Percentiles rank a stretch among this genome's conserved stretches.
These are phyloP conservation scores for Drymonia ruficornis DNA, from an alignment of 2,888 invertebrate genomes.

Conservation along the genomic window DNA sequence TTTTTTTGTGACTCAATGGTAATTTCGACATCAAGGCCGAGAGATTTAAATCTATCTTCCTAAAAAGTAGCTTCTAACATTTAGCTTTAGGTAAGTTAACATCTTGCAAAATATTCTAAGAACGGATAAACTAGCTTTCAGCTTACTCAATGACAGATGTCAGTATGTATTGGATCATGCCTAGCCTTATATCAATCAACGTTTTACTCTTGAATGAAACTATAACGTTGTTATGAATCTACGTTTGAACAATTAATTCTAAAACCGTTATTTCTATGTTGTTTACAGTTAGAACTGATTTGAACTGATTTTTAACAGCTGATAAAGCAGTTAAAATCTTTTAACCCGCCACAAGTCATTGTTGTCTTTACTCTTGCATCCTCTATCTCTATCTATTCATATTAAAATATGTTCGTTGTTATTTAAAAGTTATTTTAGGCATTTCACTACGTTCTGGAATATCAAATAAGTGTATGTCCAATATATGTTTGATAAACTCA, in stretches of 20 bases:
- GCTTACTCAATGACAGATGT: background rate
- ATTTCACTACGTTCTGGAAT: no score
- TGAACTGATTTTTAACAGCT: no score
- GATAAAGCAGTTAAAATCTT: background rate
- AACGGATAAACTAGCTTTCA: background rate
- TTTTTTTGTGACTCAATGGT: background rate
- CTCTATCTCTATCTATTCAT: background rate
- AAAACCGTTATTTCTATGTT: background rate
- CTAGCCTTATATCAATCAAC: background rate
- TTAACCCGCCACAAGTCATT: background rate
- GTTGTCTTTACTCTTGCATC: background rate
- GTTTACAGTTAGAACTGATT: background rate
- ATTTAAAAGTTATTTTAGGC: background rate
- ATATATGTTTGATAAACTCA: no score
- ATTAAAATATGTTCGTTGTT: background rate
- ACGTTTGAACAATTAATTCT: background rate
- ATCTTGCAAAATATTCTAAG: constrained; percentile 3
- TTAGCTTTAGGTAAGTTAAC: background rate
- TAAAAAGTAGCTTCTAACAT: constrained; percentile 2
- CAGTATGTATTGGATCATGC: background rate
- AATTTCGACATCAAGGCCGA: constrained; percentile 1
- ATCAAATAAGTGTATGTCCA: no score
- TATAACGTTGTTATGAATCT: no score
- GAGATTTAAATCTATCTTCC: background rate
- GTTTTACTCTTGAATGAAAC: no score